phyloP scores from a whole-genome alignment of 2,888 invertebrate genomes.

The Drosophila formosana region DNA sequence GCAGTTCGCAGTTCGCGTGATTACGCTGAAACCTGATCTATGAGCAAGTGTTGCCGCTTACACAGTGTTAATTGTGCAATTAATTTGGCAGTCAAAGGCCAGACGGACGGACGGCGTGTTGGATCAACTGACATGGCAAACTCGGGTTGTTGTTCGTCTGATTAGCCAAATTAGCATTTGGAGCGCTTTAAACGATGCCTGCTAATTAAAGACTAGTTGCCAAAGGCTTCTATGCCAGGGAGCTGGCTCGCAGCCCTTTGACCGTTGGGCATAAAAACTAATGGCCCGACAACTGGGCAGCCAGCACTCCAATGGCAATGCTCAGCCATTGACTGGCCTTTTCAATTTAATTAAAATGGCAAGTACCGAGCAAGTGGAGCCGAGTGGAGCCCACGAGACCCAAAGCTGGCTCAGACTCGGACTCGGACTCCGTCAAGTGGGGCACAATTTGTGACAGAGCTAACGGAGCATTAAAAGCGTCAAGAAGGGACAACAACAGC shows the following conservation, averaged over 20 bases:
- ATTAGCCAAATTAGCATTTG: constrained; percentile 51
- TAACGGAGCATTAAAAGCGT: constrained; percentile 58
- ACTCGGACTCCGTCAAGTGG: constrained; percentile 11
- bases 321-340: constrained; percentile 32
- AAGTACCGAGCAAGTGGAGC: constrained; percentile 32
- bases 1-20: constrained; percentile 31
- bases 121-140: constrained; percentile 7
- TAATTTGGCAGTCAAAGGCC: constrained; percentile 39
- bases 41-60: constrained; percentile 35
- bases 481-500: constrained; percentile 18
- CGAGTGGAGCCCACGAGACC: constrained; percentile 11
- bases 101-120: background rate
- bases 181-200: constrained; percentile 42
- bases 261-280: constrained; percentile 49
- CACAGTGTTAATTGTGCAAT: constrained; percentile 62
- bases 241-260: constrained; percentile 26
- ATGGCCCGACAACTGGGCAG: constrained; percentile 42
- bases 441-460: constrained; percentile 53
- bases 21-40: constrained; percentile 43
- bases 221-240: background rate
- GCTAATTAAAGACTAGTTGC: constrained; percentile 52
- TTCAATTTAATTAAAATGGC: constrained; percentile 74
- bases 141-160: constrained; percentile 12
- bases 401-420: background rate
- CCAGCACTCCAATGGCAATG: constrained; percentile 8